These are phyloP conservation scores for Macroglossus sobrinus DNA, from an alignment of 2,113 vertebrate species.

Conservation along the genomic window DNA sequence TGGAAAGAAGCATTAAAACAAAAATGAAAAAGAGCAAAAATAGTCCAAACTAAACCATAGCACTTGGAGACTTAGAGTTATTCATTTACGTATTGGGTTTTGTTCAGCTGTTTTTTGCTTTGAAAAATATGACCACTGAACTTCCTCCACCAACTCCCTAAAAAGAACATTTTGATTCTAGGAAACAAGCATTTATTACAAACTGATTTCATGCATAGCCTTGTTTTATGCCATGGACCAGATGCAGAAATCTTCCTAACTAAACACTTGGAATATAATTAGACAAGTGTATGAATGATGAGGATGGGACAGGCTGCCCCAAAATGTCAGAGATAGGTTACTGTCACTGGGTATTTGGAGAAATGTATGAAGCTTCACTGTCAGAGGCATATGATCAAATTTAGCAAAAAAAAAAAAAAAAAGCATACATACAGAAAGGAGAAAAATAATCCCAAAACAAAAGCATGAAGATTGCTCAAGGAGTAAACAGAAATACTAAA, in stretches of 20 bases:
- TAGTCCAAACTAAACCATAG: no score
- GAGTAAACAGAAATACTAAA: neutral
- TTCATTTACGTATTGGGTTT: neutral
- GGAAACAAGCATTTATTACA: neutral
- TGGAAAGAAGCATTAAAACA: no score
- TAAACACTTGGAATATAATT: neutral
- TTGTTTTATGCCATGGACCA: neutral
- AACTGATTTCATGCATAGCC: neutral
- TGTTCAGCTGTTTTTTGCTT: neutral
- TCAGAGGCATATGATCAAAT: neutral
- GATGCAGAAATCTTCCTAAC: neutral
- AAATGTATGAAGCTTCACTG: neutral
- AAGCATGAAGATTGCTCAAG: neutral
- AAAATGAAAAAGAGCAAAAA: no score
- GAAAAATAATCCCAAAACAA: neutral
- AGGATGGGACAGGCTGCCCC: neutral
- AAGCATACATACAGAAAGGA: neutral
- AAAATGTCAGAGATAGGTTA: neutral
- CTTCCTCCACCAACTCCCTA: neutral
- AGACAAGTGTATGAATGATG: neutral
- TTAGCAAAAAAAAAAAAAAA: neutral
- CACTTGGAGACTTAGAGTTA: no score
- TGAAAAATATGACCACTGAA: neutral
- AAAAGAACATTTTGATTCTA: neutral
- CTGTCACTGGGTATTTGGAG: neutral